Base-by-base conservation (phyloP, 37 sponge, comb jelly and placozoan genomes). In the Oscarella lobularis region DNA sequence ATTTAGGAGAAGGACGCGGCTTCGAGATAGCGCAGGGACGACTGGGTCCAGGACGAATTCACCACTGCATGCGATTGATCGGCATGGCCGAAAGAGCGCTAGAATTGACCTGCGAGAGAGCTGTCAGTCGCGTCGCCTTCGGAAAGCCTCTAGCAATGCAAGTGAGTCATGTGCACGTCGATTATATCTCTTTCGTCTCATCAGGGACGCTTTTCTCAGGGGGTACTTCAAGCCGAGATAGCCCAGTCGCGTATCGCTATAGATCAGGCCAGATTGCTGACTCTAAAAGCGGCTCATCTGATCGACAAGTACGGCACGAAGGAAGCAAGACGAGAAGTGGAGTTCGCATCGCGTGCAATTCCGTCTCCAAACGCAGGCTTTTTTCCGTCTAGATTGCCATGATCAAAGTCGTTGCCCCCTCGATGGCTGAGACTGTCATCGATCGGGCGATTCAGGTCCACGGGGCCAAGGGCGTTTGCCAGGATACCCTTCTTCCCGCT, bases 21-120 rank as follows among this genome's bases (percentile, higher is more conserved):
- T 95, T 95, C 83, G 95, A 95, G 80, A 95, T 95, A 55, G 86
- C 95, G 3, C 95, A 95, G 76, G 92, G 92, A 0, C 81, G 95
- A 33, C 78, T 95, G 35, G 95, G 95, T 5, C 95, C 95, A 0
- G 95, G 95, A 0, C 55, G 95, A 35, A 86, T 95, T 36, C 95
- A 95, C 48, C 95, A 95, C 78, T 95, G 95, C 73, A 95, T 95
- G 95, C 38, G 95, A 6, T 39, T 71, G 48, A 86, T 95, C 30
- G 95, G 95, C 31, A 72, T 87, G 87, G 81, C 89, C 1, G 95
- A 95, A 66, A 75, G 92, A 55, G 83, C 87, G 27, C 40, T 90
- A 37, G 86, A 87, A 32, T 38, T 87, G 70, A 90, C 85, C 85
- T 77, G 78, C 38, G 14, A 81, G 36, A 37, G 95, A 36, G 80